Evolutionary conservation across 2,888 invertebrate genomes (phyloP).

Genomic region (Itoplectis maculator): DNA sequence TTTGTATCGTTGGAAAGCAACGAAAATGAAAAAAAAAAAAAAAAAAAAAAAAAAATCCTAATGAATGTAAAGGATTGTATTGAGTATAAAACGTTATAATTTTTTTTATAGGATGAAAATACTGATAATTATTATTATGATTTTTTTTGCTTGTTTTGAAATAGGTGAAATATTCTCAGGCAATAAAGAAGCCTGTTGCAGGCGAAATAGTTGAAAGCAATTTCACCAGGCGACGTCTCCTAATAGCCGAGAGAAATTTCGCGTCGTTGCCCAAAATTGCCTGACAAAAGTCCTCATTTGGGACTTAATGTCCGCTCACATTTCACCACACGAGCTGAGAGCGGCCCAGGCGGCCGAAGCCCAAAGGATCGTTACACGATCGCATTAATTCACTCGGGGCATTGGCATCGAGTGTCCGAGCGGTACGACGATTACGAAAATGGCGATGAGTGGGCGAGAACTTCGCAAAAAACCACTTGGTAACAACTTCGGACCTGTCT

Average conservation of each 20-base stretch:
- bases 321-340: constrained; percentile 4
- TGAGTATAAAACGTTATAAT: too few species aligned
- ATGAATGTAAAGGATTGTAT: too few species aligned
- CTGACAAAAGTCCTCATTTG: constrained; percentile 13
- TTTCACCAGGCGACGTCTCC: not conserved
- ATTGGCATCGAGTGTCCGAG: constrained; percentile 26
- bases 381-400: constrained; percentile 51
- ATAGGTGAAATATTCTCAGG: not conserved
- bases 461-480: not conserved
- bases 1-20: too few species aligned
- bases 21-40: too few species aligned
- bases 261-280: constrained; percentile 30
- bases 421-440: constrained; percentile 34
- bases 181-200: not conserved
- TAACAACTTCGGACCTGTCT: not conserved
- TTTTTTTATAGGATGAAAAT: too few species aligned
- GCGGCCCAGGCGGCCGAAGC: constrained; percentile 19
- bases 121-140: too few species aligned
- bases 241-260: constrained; percentile 11
- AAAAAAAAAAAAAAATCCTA: too few species aligned
- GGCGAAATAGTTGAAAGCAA: not conserved
- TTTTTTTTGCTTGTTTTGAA: not conserved
- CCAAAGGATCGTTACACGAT: constrained; percentile 42
- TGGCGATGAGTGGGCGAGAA: constrained; percentile 22
- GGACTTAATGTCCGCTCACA: constrained; percentile 47